Conservation (phyloP, 2,888 invertebrate genomes). For the Synanthedon myopaeformis region DNA sequence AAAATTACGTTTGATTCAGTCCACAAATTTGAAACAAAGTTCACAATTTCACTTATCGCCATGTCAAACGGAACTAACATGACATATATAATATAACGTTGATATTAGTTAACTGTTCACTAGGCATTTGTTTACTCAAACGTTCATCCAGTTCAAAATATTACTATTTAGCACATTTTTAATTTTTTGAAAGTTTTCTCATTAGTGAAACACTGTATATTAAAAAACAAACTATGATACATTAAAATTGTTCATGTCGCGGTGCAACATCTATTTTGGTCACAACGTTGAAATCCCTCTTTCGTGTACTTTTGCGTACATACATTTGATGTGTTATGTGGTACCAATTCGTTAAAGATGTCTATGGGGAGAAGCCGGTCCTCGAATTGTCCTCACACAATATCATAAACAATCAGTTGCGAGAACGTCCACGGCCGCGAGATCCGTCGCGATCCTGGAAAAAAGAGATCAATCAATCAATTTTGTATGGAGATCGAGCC, state of each 20-base stretch:
- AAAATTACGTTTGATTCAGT: conserved; percentile 65
- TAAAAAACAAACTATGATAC: conserved; percentile 58
- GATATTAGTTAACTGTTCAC: conserved; percentile 60
- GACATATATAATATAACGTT: conserved; percentile 21
- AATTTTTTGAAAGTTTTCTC: conserved; percentile 64
- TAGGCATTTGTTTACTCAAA: conserved; percentile 61
- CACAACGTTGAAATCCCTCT: conserved; percentile 31
- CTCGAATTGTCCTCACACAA: conserved; percentile 44
- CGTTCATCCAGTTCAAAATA: conserved; percentile 65
- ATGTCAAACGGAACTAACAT: conserved; percentile 33
- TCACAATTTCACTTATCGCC: conserved; percentile 58
- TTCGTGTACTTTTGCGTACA: conserved; percentile 27
- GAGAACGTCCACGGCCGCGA: conserved; percentile 59
- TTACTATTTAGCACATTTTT: conserved; percentile 56
- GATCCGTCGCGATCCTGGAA: conserved; percentile 61
- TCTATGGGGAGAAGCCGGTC: conserved; percentile 70
- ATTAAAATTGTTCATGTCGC: conserved; percentile 56
- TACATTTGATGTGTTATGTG: conserved; percentile 40
- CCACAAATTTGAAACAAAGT: conserved; percentile 69
- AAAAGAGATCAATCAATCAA: not conserved
- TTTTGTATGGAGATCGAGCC: too few relatives aligned
- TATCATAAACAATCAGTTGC: conserved; percentile 35
- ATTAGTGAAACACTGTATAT: conserved; percentile 61
- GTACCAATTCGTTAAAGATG: conserved; percentile 64
- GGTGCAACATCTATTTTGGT: conserved; percentile 37